Base-by-base conservation (phyloP, 2,113 vertebrate genomes). In the Anolis carolinensis region DNA sequence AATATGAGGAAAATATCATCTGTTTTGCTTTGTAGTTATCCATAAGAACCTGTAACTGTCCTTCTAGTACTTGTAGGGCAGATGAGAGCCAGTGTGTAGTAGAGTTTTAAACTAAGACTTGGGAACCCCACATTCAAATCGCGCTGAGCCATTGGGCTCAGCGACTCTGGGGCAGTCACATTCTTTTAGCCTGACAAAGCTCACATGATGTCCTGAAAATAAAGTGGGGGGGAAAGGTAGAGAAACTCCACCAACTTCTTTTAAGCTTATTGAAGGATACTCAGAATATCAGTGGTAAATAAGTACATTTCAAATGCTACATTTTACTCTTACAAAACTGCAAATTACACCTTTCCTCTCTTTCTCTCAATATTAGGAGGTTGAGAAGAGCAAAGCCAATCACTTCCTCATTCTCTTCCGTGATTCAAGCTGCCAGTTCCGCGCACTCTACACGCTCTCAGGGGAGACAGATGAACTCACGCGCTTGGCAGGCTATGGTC, bases 321-420 rank as follows among this genome's bases (percentile, higher is more conserved):
- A 34, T 55, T 23, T n/a, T 67, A 4, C 10, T 25, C 14, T 52
- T 68, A 34, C 21, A n/a, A 44, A 62, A 44, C 21, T 27, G 30
- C 73, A 32, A 30, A 14, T 52, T 68, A 36, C 36, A 5, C 32
- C 11, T 77, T 67, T 67, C 18, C 27, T 68, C 55, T 18, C 16
- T 70, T 55, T 77, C 39, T 4, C 27, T 36, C 39, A 7, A 52
- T 52, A 36, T 65, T 91, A 98, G 98, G 98, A 98, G 89, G 97
- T 99, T 52, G 98, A 99, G 90, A 97, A 96, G 88, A 97, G 98
- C 91, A 87, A 93, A 9, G 97, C 97, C 92, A 98, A 98, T 94
- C 98, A 99, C 95, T 99, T 98, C 93, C 96, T 99, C 90, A 99
- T 99, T 89, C 97, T 99, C 87, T 99, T 98, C 94, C 97, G 98